Base-by-base conservation (phyloP, 1,140 invertebrate genomes). In the Leptinotarsa texana region DNA sequence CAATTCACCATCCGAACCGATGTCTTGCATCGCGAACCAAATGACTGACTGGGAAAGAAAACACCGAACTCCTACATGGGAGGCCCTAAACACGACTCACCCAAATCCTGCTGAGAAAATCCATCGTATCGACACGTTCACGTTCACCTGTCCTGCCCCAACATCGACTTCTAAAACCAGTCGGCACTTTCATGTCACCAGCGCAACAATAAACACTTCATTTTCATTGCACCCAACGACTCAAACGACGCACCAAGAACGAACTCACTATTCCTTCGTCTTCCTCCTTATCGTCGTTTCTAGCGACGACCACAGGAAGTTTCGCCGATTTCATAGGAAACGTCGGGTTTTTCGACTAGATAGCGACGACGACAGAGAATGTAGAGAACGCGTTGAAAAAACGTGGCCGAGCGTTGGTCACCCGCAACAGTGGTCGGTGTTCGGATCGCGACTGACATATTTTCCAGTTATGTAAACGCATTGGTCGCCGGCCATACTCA, bases 81-180 rank as follows among this genome's bases (percentile, higher is more conserved):
- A 33, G 47, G 21, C n/a, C 11, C 21, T 33, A 57, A 27, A 48
- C 48, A n/a, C 62, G 22, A 17, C 24, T 42, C 33, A 77, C 78
- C 78, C 76, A 79, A 63, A 79, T 79, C 48, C 76, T 77, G 69
- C 68, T 73, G 51, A 79, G 42, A 22, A 75, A 72, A 66, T 73
- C 75, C 69, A 72, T 78, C 17, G 74, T 61, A 51, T 68, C 63
- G 63, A 76, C 57, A 1, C 51, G 74, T 68, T 69, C 70, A 57
- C 13, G 74, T 68, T 69, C 70, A 24, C 69, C 65, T 33, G 75
- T 76, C 69, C 77, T 78, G 74, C 78, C 79, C 72, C 79, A 80
- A 75, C 79, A 80, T 74, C 75, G 77, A 75, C 79, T 74, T 77
- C 75, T 77, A 27, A 72, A 78, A 72, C 76, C 51, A 75, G 75